Evolutionary conservation across 2,113 vertebrate species (phyloP).

Genomic region (Camelus bactrianus): DNA sequence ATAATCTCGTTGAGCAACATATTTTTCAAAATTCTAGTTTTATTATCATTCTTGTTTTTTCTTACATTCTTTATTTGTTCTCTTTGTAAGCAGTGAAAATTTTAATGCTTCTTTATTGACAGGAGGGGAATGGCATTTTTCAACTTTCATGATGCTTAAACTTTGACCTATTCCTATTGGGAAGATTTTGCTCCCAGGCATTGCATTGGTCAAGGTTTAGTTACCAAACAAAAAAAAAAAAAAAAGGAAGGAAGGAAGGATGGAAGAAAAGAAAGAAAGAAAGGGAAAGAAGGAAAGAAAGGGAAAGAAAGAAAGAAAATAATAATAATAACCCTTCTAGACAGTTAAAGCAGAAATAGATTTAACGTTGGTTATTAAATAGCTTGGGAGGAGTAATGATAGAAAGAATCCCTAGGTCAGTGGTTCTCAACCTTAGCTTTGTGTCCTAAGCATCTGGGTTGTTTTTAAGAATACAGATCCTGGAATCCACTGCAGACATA

Average conservation of each 20-base stretch:
- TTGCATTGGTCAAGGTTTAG: not conserved
- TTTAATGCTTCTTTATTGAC: not conserved
- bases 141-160: not conserved
- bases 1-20: not conserved
- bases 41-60: not conserved
- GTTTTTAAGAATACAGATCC: not conserved
- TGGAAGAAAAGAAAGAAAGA: too few relatives aligned
- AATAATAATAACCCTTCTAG: not conserved
- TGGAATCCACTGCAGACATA: not conserved
- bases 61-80: conserved; percentile 14
- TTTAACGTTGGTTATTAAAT: conserved; percentile 23
- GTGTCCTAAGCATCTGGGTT: not conserved
- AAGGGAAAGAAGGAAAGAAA: too few relatives aligned
- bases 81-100: not conserved
- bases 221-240: conserved; percentile 12
- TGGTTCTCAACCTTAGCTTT: not conserved
- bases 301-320: not conserved
- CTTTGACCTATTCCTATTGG: not conserved
- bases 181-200: not conserved
- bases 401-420: not conserved
- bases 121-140: not conserved
- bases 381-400: not conserved
- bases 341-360: not conserved
- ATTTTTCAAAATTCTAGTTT: conserved; percentile 54
- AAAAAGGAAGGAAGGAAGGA: not conserved